These are phyloP conservation scores for Pteruthius melanotis DNA, from an alignment of 2,113 vertebrate species.

Conservation along the genomic window DNA sequence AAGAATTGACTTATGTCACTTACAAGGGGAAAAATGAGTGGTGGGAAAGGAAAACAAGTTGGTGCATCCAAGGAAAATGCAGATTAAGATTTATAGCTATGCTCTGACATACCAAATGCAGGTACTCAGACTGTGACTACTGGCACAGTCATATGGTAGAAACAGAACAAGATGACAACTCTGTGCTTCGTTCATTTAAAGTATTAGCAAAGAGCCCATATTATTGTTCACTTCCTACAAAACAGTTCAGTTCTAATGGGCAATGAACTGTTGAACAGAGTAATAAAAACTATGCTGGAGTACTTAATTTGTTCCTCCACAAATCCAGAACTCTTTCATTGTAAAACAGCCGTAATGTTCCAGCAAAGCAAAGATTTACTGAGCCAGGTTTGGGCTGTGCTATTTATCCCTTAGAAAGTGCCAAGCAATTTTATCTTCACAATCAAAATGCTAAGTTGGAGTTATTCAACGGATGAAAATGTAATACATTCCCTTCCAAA, in stretches of 20 bases:
- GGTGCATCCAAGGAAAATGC: neutral
- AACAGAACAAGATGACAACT: neutral
- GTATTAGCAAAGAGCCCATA: neutral
- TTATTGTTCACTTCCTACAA: neutral
- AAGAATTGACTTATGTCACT: neutral
- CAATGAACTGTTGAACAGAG: neutral
- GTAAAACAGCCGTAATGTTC: rapidly evolving
- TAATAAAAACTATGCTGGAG: neutral
- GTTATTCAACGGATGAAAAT: neutral
- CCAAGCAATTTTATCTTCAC: neutral
- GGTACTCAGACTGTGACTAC: neutral
- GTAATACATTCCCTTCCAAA: neutral
- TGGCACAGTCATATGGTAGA: neutral
- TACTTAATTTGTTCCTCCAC: neutral
- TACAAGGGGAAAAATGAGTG: neutral
- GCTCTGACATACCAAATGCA: neutral
- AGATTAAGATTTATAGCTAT: neutral
- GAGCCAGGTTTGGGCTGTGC: neutral
- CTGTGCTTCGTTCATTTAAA: neutral
- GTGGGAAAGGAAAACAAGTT: neutral
- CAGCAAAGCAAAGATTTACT: neutral
- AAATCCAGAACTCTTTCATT: neutral
- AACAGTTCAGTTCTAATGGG: neutral
- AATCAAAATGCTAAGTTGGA: neutral
- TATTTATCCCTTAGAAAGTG: neutral